These are phyloP conservation scores for Bombus turneri DNA, from an alignment of 1,140 invertebrate species.

Conservation along the genomic window DNA sequence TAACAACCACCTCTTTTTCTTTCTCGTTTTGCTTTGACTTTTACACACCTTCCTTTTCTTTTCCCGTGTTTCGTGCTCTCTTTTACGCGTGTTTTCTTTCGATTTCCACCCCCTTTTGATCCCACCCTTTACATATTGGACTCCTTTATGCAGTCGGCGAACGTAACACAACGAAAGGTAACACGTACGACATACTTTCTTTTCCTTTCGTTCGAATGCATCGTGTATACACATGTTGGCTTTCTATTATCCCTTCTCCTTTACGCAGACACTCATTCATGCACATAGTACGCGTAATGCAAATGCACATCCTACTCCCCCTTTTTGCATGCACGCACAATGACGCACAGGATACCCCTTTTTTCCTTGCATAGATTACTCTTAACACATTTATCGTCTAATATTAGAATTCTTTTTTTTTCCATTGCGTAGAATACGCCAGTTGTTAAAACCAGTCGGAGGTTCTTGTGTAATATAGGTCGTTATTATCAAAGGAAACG, in stretches of 20 bases:
- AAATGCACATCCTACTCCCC: not conserved
- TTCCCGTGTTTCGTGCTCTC: not conserved
- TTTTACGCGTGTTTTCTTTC: not conserved
- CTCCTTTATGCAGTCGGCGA: not conserved
- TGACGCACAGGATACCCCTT: not conserved
- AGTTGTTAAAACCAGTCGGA: not conserved
- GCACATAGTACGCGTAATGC: not conserved
- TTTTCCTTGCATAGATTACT: not conserved
- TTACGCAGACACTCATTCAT: slow-evolving; percentile 7
- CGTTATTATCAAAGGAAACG: not conserved
- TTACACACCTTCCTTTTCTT: not conserved
- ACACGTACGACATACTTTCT: slow-evolving; percentile 11
- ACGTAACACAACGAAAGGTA: not conserved
- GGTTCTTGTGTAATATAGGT: not conserved
- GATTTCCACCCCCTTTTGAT: not conserved
- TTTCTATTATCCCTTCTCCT: not conserved
- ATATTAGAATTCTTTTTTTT: not conserved
- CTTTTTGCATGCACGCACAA: not conserved
- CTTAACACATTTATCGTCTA: not conserved
- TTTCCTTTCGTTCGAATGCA: not conserved
- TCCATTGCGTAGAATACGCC: not conserved
- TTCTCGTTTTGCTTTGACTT: slow-evolving; percentile 28
- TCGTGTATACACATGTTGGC: not conserved
- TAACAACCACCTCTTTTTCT: slow-evolving; percentile 1
- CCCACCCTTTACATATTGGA: not conserved